These are phyloP conservation scores for Lasioglossum zephyrum DNA, from an alignment of 2,888 invertebrate genomes.

Conservation along the genomic window DNA sequence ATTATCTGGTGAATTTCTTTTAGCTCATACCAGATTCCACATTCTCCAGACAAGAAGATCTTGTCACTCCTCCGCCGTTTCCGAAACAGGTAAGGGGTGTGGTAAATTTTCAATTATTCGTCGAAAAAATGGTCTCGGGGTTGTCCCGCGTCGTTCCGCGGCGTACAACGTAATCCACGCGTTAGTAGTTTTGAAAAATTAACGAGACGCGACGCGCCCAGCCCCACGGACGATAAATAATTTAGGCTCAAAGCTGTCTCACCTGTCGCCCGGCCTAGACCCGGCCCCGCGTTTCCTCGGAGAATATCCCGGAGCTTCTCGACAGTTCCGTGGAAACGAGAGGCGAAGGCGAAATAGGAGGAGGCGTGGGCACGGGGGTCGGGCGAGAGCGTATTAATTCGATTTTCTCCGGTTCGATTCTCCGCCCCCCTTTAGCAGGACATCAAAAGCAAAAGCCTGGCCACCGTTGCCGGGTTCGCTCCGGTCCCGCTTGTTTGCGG, in stretches of 20 bases:
- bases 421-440: not conserved
- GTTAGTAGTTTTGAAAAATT: constrained; percentile 62
- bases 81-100: not conserved
- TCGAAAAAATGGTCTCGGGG: not conserved
- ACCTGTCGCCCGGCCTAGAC: constrained; percentile 39
- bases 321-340: constrained; percentile 13
- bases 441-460: constrained; percentile 12
- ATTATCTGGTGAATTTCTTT: too few species aligned
- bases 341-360: not conserved
- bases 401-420: constrained; percentile 36
- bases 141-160: constrained; percentile 1
- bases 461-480: not conserved
- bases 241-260: constrained; percentile 67
- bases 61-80: not conserved
- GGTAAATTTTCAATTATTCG: not conserved
- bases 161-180: constrained; percentile 53
- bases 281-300: constrained; percentile 28
- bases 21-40: too few species aligned
- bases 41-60: not conserved
- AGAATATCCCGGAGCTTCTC: constrained; percentile 13
- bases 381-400: constrained; percentile 43
- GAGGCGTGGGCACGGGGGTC: not conserved
- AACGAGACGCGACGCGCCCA: constrained; percentile 55
- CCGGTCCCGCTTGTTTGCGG: not conserved
- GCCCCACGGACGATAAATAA: constrained; percentile 59